Conservation (phyloP, 2,888 invertebrate species). For the Diaphora mendica region DNA sequence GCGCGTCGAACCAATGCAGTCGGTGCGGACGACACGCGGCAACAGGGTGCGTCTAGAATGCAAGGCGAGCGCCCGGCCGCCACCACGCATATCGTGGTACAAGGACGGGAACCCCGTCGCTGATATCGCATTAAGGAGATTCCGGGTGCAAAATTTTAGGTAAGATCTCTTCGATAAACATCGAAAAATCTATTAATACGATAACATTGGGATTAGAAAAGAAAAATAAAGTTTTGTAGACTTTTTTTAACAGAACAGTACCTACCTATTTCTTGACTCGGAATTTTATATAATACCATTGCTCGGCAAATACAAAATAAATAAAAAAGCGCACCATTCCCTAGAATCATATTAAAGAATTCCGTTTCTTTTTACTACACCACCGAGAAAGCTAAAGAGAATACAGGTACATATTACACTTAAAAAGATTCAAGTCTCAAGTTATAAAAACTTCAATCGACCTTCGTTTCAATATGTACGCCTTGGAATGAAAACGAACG, state of each 20-base stretch:
- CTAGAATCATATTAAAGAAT: too few species aligned
- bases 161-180: constrained; percentile 53
- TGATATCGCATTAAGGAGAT: constrained; percentile 86
- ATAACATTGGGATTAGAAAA: background rate
- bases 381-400: too few species aligned
- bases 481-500: background rate
- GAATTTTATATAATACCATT: too few species aligned
- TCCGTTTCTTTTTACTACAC: too few species aligned
- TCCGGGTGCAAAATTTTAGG: constrained; percentile 88
- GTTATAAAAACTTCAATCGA: too few species aligned
- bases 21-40: constrained; percentile 79
- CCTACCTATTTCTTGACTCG: too few species aligned
- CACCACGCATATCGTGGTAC: constrained; percentile 94
- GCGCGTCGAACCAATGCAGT: constrained; percentile 77
- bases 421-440: too few species aligned
- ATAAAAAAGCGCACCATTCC: too few species aligned
- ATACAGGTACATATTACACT: too few species aligned
- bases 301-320: too few species aligned
- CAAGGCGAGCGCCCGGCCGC: constrained; percentile 91
- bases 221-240: too few species aligned
- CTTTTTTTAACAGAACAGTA: too few species aligned
- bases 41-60: constrained; percentile 90
- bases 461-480: background rate
- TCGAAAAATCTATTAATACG: background rate
- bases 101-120: constrained; percentile 89